phyloP scores from a whole-genome alignment of 1,140 invertebrate species.

The Drosophila pallidifrons region DNA sequence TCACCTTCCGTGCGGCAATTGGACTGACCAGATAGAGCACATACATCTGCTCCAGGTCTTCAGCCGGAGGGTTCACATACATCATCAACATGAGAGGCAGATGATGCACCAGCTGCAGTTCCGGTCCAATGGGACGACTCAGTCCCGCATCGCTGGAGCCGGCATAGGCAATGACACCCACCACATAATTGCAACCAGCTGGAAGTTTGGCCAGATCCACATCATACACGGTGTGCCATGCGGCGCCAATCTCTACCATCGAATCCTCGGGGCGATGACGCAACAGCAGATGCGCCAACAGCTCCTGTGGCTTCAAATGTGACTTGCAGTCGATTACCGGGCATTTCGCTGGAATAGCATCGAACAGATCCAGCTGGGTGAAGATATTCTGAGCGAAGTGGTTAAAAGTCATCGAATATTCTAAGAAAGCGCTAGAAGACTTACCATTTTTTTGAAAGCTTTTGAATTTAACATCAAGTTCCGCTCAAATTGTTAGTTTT shows the following conservation, averaged over 20 bases:
- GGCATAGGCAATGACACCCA: conserved; percentile 48
- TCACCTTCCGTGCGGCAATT: conserved; percentile 32
- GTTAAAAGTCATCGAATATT: neutral
- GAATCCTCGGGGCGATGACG: conserved; percentile 50
- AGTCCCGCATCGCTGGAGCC: conserved; percentile 27
- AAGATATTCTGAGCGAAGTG: conserved; percentile 14
- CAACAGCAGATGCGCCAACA: conserved; percentile 55
- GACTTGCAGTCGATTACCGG: conserved; percentile 32
- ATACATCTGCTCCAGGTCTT: conserved; percentile 35
- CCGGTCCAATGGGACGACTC: conserved; percentile 45
- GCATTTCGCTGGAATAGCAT: conserved; percentile 34
- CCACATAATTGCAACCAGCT: conserved; percentile 44
- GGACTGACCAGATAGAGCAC: conserved; percentile 54
- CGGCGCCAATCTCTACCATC: conserved; percentile 43
- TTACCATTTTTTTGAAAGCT: conserved; percentile 13
- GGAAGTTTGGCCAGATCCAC: conserved; percentile 40
- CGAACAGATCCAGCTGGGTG: conserved; percentile 38
- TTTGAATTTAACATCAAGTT: neutral
- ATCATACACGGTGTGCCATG: conserved; percentile 38
- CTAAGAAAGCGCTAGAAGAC: neutral
- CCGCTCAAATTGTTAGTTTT: too few species aligned
- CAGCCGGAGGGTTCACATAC: conserved; percentile 35
- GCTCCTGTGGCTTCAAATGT: conserved; percentile 35
- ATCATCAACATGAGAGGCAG: conserved; percentile 51
- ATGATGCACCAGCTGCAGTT: conserved; percentile 54